Evolutionary conservation across 1,140 invertebrate species (phyloP).

Genomic region (Diorhabda elongata): DNA sequence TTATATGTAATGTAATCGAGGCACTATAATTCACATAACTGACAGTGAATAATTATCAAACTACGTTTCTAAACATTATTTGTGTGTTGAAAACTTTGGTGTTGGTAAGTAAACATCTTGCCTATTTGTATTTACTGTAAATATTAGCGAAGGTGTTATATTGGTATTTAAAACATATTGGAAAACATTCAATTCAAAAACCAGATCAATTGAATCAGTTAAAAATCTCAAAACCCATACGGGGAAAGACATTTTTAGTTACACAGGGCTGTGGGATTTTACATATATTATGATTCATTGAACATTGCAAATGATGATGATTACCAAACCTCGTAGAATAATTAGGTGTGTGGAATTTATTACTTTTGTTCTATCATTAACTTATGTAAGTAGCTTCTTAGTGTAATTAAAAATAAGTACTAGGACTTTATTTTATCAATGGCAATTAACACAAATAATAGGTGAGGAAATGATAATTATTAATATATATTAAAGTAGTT

Average conservation of each 20-base stretch:
- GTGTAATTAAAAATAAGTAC: not conserved
- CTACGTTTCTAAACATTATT: not conserved
- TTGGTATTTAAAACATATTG: not conserved
- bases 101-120: conserved; percentile 2
- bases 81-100: not conserved
- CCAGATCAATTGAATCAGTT: not conserved
- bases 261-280: not conserved
- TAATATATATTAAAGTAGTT: too few species aligned
- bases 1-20: too few species aligned
- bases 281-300: not conserved
- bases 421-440: too few species aligned
- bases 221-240: not conserved
- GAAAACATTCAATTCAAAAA: not conserved
- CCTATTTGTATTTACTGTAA: not conserved
- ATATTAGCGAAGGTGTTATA: not conserved
- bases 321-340: not conserved
- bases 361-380: not conserved
- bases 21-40: too few species aligned
- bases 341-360: not conserved
- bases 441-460: too few species aligned
- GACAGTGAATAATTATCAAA: too few species aligned
- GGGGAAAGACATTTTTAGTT: not conserved
- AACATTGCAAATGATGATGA: not conserved
- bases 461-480: too few species aligned
- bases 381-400: not conserved